A percentile compares a stretch with the other conserved stretches of the same genome.
These are phyloP conservation scores for Apotomis betuletana DNA, from an alignment of 2,888 invertebrate genomes.

Conservation along the genomic window DNA sequence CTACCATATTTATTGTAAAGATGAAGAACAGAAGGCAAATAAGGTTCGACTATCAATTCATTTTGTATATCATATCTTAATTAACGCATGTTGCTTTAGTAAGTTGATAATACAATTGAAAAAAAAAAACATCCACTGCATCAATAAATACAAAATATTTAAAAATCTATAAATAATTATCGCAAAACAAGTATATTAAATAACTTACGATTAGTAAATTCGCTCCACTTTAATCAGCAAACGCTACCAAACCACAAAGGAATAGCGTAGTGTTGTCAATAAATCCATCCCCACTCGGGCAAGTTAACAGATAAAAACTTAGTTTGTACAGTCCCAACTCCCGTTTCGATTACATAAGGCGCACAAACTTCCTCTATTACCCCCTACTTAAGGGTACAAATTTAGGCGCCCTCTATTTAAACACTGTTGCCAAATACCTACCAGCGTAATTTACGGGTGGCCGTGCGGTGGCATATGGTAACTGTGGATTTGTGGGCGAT, in stretches of 20 bases:
- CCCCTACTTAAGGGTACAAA: constrained; percentile 71
- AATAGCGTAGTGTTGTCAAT: constrained; percentile 61
- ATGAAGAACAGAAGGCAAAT: too few species aligned
- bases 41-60: too few species aligned
- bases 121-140: too few species aligned
- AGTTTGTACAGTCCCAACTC: constrained; percentile 61
- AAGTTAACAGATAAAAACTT: constrained; percentile 75
- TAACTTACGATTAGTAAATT: not conserved
- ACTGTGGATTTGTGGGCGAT: constrained; percentile 47
- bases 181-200: not conserved
- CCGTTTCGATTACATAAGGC: constrained; percentile 71
- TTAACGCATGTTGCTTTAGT: too few species aligned
- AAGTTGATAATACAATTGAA: too few species aligned
- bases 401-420: constrained; percentile 71
- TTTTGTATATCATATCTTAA: too few species aligned
- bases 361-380: constrained; percentile 70
- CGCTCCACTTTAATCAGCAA: constrained; percentile 26
- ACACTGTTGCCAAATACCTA: constrained; percentile 70
- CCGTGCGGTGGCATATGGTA: constrained; percentile 61
- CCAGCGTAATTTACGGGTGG: constrained; percentile 69
- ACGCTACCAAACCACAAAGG: constrained; percentile 34
- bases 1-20: too few species aligned
- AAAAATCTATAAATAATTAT: too few species aligned
- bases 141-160: too few species aligned
- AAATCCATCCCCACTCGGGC: constrained; percentile 62